Conservation (phyloP, 2,797 vertebrate species). For the Thripadectes ignobilis region DNA sequence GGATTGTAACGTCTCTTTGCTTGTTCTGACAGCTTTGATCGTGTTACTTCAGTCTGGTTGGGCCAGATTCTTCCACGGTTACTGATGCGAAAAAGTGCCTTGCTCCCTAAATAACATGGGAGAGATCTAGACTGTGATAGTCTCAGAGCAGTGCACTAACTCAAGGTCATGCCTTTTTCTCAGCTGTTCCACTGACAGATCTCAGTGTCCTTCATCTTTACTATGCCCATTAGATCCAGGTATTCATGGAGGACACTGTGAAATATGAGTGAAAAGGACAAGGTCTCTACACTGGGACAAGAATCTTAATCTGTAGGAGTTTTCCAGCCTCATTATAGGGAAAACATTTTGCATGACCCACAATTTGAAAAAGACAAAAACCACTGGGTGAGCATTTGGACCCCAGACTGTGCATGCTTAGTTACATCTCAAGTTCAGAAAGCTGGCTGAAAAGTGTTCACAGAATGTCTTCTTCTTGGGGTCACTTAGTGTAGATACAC, state of each 20-base stretch:
- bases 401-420: neutral
- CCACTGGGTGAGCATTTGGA: neutral
- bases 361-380: neutral
- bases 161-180: neutral
- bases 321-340: neutral
- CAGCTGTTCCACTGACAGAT: neutral
- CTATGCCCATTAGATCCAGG: neutral
- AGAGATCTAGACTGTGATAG: neutral
- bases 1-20: neutral
- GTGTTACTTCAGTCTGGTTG: neutral
- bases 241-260: neutral
- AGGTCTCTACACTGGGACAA: neutral
- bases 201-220: neutral
- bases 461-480: neutral
- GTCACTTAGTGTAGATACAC: neutral
- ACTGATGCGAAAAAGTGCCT: neutral
- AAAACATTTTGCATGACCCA: neutral
- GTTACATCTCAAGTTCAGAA: neutral
- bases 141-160: neutral
- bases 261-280: neutral
- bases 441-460: neutral
- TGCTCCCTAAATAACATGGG: neutral
- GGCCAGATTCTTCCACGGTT: neutral
- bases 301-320: neutral
- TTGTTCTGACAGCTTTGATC: neutral